Conservation (phyloP, 1,140 invertebrate genomes). For the Cydia strobilella region DNA sequence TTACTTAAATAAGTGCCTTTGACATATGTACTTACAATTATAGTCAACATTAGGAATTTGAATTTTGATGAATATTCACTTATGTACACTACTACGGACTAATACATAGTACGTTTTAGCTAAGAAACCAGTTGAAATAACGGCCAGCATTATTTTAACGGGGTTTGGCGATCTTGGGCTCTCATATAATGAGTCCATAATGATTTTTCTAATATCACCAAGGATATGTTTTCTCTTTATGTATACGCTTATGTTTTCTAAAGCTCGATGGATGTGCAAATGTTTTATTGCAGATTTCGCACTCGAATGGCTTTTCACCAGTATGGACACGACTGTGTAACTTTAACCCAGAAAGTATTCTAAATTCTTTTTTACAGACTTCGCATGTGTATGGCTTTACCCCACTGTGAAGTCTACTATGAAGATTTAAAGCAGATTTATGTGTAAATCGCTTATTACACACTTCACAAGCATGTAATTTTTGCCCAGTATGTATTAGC, state of each 20-base stretch:
- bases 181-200: not conserved
- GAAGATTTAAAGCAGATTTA: conserved; percentile 13
- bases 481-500: not conserved
- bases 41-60: too few species aligned
- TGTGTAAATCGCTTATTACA: conserved; percentile 1
- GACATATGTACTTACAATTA: too few species aligned
- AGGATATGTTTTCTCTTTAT: not conserved
- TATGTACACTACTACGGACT: too few species aligned
- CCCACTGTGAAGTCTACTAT: conserved; percentile 5
- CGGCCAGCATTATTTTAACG: too few species aligned
- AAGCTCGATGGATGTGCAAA: conserved; percentile 8
- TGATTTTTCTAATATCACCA: not conserved
- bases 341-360: conserved; percentile 1
- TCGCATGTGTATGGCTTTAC: not conserved
- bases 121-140: too few species aligned
- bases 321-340: conserved; percentile 3
- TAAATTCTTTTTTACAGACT: conserved; percentile 1
- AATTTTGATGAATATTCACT: too few species aligned
- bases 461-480: not conserved
- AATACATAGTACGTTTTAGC: too few species aligned
- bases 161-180: too few species aligned
- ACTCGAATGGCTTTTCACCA: not conserved
- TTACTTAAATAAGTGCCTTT: too few species aligned
- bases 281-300: not conserved
- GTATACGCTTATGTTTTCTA: conserved; percentile 11